phyloP scores from a whole-genome alignment of 2,888 invertebrate genomes.

The Aphrophora alni region DNA sequence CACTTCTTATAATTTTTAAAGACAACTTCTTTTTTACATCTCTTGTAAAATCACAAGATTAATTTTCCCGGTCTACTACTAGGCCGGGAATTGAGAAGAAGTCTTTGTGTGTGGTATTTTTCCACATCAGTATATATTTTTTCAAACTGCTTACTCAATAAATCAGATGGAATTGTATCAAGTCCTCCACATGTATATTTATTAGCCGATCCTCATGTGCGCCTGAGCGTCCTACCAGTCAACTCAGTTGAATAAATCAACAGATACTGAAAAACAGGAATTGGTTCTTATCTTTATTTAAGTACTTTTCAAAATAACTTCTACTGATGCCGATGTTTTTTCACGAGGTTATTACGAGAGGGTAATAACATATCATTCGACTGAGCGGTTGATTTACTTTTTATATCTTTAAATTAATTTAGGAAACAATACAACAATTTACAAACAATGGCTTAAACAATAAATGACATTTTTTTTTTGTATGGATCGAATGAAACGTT shows the following conservation, averaged over 20 bases:
- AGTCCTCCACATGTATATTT: background rate
- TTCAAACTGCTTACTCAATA: background rate
- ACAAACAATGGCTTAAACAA: constrained; percentile 28
- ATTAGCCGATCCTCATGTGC: background rate
- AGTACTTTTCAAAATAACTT: background rate
- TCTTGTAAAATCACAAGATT: no score
- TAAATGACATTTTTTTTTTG: background rate
- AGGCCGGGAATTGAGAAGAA: no score
- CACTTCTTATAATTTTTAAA: no score
- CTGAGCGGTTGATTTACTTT: background rate
- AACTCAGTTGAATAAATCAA: background rate
- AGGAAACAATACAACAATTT: constrained; percentile 28
- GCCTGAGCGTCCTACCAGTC: background rate
- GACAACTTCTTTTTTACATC: no score
- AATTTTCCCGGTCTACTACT: no score
- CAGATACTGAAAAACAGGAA: background rate
- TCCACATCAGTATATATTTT: background rate
- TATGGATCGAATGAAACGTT: background rate
- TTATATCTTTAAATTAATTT: constrained; percentile 13
- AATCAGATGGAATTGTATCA: background rate
- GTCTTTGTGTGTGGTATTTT: background rate
- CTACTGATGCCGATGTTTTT: background rate
- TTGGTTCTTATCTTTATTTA: background rate
- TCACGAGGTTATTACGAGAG: background rate
- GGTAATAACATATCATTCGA: background rate